These are phyloP conservation scores for Amiota mariae DNA, from an alignment of 2,888 invertebrate genomes.

Conservation along the genomic window DNA sequence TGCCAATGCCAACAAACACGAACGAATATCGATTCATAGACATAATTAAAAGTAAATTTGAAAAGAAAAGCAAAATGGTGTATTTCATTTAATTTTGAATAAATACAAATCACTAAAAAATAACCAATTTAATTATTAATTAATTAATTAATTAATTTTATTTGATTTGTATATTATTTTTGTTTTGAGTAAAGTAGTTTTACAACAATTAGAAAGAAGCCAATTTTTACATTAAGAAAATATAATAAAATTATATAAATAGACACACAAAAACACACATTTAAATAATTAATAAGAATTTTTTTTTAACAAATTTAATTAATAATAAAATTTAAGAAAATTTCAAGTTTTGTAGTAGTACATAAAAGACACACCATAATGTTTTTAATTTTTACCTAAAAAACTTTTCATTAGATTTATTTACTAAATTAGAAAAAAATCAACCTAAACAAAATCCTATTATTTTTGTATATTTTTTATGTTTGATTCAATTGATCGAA, in stretches of 20 bases:
- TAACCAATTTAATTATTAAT: conserved; percentile 3
- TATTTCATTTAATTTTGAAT: conserved; percentile 23
- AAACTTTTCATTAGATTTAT: not conserved
- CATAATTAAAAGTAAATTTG: too few relatives aligned
- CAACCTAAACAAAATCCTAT: conserved; percentile 15
- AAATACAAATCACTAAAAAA: not conserved
- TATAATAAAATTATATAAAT: conserved; percentile 19
- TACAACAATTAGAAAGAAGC: conserved; percentile 53
- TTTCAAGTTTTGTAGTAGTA: conserved; percentile 7
- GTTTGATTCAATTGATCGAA: too few relatives aligned
- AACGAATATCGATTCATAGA: not conserved
- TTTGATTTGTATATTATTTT: conserved; percentile 38
- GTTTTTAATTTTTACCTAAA: not conserved
- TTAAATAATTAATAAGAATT: conserved; percentile 32
- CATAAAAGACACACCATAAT: conserved; percentile 24
- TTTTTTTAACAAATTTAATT: conserved; percentile 24
- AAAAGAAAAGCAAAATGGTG: conserved; percentile 31
- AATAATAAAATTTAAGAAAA: conserved; percentile 23
- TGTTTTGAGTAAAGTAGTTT: conserved; percentile 33
- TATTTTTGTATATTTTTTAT: conserved; percentile 22
- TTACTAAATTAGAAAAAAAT: not conserved
- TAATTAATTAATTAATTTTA: conserved; percentile 4
- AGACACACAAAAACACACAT: conserved; percentile 45
- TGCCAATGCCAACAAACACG: conserved; percentile 38
- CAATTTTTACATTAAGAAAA: conserved; percentile 56